Evolutionary conservation across 1,140 invertebrate species (phyloP).

Genomic region (Mya arenaria): DNA sequence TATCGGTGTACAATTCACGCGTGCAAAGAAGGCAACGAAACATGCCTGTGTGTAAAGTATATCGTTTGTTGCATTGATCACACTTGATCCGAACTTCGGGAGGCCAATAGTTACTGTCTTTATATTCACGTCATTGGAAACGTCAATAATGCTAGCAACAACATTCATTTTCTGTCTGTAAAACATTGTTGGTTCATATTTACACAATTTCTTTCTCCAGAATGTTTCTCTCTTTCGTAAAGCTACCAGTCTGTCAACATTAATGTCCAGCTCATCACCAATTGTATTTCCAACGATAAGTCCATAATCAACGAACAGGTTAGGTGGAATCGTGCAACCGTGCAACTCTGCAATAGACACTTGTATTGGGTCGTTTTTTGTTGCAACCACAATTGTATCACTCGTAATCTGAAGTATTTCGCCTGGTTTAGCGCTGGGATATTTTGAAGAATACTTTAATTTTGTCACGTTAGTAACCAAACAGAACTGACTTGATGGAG

Average conservation of each 20-base stretch:
- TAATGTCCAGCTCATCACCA: slow-evolving; percentile 1
- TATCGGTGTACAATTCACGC: slow-evolving; percentile 57
- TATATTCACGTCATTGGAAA: slow-evolving; percentile 54
- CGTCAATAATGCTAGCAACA: slow-evolving; percentile 64
- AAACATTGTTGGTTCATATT: slow-evolving; percentile 67
- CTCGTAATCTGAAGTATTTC: slow-evolving; percentile 62
- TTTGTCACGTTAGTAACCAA: slow-evolving; percentile 62
- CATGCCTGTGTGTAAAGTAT: slow-evolving; percentile 32
- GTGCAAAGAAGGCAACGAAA: slow-evolving; percentile 62
- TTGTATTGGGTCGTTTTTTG: slow-evolving; percentile 41
- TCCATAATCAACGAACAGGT: slow-evolving; percentile 35
- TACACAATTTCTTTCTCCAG: slow-evolving; percentile 57
- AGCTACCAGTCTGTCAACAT: slow-evolving; percentile 28
- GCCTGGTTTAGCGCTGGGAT: slow-evolving; percentile 32
- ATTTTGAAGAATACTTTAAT: neutral
- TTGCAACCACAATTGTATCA: slow-evolving; percentile 63
- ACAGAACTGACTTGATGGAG: slow-evolving; percentile 58
- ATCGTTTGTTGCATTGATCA: neutral
- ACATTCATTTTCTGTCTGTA: slow-evolving; percentile 68
- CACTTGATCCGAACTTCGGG: neutral
- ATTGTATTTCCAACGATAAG: slow-evolving; percentile 45
- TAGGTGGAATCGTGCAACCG: slow-evolving; percentile 41
- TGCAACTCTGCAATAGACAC: slow-evolving; percentile 60
- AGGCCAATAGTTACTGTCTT: slow-evolving; percentile 46
- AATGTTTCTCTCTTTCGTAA: slow-evolving; percentile 65